phyloP scores from a whole-genome alignment of 2,113 vertebrate species.

The Actenoides lindsayi region DNA sequence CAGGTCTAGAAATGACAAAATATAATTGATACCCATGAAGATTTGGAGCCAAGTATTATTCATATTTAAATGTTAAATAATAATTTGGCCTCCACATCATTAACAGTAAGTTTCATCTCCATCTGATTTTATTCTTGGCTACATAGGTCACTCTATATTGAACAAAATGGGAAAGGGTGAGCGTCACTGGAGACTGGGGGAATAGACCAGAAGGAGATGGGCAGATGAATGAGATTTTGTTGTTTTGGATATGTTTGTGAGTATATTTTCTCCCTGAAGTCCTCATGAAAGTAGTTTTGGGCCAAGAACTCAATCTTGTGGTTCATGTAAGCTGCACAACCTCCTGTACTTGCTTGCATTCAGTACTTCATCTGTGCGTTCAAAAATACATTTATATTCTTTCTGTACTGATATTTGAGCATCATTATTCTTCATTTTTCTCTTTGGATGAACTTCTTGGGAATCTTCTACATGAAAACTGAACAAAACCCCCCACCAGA shows the following conservation, averaged over 20 bases:
- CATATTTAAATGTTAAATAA: slow-evolving; percentile 60
- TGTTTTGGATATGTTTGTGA: neutral
- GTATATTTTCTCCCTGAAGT: neutral
- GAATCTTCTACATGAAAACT: slow-evolving; percentile 12
- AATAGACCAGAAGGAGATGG: neutral
- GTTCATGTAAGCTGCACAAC: neutral
- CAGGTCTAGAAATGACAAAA: slow-evolving; percentile 49
- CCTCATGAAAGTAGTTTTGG: neutral
- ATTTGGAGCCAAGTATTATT: slow-evolving; percentile 45
- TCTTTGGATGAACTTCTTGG: neutral
- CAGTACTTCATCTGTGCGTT: neutral
- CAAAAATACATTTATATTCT: slow-evolving; percentile 7
- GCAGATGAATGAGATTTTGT: neutral
- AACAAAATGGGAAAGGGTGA: neutral
- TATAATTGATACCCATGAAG: slow-evolving; percentile 55
- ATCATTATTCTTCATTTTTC: neutral
- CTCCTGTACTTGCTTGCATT: neutral
- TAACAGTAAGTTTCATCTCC: slow-evolving; percentile 26
- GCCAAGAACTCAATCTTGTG: neutral
- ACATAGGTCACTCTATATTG: neutral
- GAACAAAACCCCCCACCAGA: neutral
- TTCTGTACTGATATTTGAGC: neutral
- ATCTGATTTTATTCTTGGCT: slow-evolving; percentile 39
- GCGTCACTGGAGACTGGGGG: neutral
- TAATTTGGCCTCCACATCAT: slow-evolving; percentile 42